Evolutionary conservation across 2,888 invertebrate species (phyloP), one percentile per base, ranked within the genome.

Genomic region (Andrena minutula): DNA sequence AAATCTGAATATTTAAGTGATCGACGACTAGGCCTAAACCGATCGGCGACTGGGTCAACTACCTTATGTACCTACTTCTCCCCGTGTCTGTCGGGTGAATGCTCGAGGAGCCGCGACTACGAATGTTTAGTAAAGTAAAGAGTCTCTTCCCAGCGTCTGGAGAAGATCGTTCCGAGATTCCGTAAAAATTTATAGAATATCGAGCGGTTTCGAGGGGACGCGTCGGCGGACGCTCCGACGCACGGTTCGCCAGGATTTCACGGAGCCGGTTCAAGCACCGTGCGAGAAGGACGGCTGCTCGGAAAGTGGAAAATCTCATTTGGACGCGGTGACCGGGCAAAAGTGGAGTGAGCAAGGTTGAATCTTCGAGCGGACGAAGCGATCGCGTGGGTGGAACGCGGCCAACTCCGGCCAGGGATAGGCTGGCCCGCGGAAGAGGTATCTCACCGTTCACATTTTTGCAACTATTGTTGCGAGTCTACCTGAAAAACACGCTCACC

Each of bases 331-430:
- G 84, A 87, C 89, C 88, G 83, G 80, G 79, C 82, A 84, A 81
- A 88, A 88, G 85, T 83, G 85, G 80, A 89, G 77, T 68, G 82
- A 85, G 78, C 85, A 82, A 82, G 76, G 86, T 86, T 88, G 87
- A 86, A 88, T 89, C 83, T 88, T 82, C 82, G 80, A 77, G 85
- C 84, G 88, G 82, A 88, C 81, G 83, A 75, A 83, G 85, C 75
- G 84, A 88, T 89, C 85, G 85, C 78, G 79, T 74, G 79, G 87
- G 85, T 82, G 85, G 86, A 89, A 87, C 75, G 64, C 85, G 71
- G 64, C 30, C 77, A 53, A 58, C 3, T 16, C 10, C 60, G 68
- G 28, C 30, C 12, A 35, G 23, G 5, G 41, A 41, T 41, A 41
- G 41, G 41, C 41, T 41, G 68, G 41, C 47, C 51, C 56, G 72